Evolutionary conservation across 2,888 invertebrate genomes (phyloP).

Genomic region (Chelonus formosanus): DNA sequence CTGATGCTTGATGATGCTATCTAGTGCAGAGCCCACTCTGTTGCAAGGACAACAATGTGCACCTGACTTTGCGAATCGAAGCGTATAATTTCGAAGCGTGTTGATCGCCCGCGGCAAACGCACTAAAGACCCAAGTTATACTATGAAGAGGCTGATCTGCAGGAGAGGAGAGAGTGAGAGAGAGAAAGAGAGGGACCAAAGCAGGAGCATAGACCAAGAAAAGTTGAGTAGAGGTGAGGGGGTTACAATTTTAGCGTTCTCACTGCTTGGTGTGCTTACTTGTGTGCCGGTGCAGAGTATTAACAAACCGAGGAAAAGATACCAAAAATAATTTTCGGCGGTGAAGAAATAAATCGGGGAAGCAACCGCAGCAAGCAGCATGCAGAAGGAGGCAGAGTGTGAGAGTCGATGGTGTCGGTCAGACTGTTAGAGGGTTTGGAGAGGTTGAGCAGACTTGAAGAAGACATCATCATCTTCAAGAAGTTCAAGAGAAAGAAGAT

Average conservation of each 20-base stretch:
- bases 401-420: constrained; percentile 14
- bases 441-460: constrained; percentile 11
- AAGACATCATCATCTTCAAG: constrained; percentile 14
- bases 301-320: constrained; percentile 63
- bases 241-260: constrained; percentile 46
- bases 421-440: constrained; percentile 29
- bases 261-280: constrained; percentile 21
- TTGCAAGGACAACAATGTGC: not conserved
- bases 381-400: constrained; percentile 26
- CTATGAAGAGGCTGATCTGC: constrained; percentile 20
- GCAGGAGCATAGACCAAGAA: constrained; percentile 20
- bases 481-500: constrained; percentile 1
- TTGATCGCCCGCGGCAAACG: constrained; percentile 31
- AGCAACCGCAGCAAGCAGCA: constrained; percentile 37
- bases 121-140: constrained; percentile 28
- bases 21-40: too few species aligned
- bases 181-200: constrained; percentile 27
- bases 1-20: too few species aligned
- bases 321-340: constrained; percentile 63
- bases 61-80: not conserved
- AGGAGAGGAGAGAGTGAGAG: constrained; percentile 19
- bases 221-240: constrained; percentile 27
- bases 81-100: constrained; percentile 23
- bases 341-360: constrained; percentile 62
- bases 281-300: constrained; percentile 46